Evolutionary conservation across 1,140 invertebrate genomes (phyloP).

Genomic region (Ganaspis sp.): DNA sequence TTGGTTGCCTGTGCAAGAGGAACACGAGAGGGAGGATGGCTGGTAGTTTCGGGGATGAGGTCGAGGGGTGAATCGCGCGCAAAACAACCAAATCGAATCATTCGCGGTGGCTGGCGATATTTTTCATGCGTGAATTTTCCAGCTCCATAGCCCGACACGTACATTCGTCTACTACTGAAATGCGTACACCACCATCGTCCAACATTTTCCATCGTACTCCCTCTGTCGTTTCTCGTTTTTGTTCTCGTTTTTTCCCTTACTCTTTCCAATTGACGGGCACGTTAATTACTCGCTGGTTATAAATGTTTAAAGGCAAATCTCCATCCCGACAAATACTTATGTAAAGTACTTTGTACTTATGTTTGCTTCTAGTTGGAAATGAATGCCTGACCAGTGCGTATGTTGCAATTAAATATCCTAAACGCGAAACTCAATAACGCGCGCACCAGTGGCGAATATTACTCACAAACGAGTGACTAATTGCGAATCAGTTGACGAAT

Average conservation of each 20-base stretch:
- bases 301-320: not conserved
- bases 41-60: not conserved
- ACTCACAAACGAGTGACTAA: slow-evolving; percentile 58
- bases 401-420: slow-evolving; percentile 17
- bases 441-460: slow-evolving; percentile 45
- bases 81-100: slow-evolving; percentile 73
- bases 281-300: slow-evolving; percentile 46
- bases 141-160: slow-evolving; percentile 47
- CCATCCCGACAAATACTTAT: not conserved
- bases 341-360: no score
- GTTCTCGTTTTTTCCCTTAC: slow-evolving; percentile 25
- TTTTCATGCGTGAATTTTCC: slow-evolving; percentile 74
- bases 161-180: slow-evolving; percentile 26
- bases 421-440: slow-evolving; percentile 14
- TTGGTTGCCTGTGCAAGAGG: not conserved
- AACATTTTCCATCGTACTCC: slow-evolving; percentile 34
- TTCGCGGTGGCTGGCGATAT: slow-evolving; percentile 68
- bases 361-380: not conserved
- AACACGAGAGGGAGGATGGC: not conserved
- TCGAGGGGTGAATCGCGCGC: slow-evolving; percentile 52
- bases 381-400: not conserved
- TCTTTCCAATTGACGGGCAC: slow-evolving; percentile 32
- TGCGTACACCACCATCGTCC: slow-evolving; percentile 27
- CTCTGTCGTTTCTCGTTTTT: slow-evolving; percentile 13
- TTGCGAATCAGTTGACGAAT: slow-evolving; percentile 55